Conservation (phyloP, 1,140 invertebrate genomes). For the Cylas formicarius region DNA sequence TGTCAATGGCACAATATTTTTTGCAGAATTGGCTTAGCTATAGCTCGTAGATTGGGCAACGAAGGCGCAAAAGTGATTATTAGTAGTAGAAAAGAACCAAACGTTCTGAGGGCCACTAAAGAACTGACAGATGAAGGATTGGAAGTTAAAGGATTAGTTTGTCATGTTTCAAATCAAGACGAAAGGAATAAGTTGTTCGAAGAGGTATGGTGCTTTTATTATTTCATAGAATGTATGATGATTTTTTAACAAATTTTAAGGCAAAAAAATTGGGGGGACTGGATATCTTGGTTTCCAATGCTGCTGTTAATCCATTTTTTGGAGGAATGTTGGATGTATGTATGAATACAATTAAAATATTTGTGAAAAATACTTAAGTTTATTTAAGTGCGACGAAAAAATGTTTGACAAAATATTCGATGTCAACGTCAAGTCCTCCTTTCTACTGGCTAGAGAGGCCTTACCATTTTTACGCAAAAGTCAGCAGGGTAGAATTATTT, state of each 20-base stretch:
- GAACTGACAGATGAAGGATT: slow-evolving; percentile 60
- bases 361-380: no score
- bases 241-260: no score
- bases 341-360: no score
- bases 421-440: slow-evolving; percentile 86
- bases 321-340: slow-evolving; percentile 72
- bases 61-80: slow-evolving; percentile 91
- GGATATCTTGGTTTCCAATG: slow-evolving; percentile 93
- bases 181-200: slow-evolving; percentile 74
- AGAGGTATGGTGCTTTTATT: slow-evolving; percentile 20
- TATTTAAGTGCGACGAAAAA: slow-evolving; percentile 55
- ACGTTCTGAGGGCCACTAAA: slow-evolving; percentile 74
- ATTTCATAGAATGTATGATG: slow-evolving; percentile 3
- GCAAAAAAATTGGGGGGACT: slow-evolving; percentile 73
- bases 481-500: slow-evolving; percentile 74
- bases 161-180: slow-evolving; percentile 76
- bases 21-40: slow-evolving; percentile 88
- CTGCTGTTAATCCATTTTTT: slow-evolving; percentile 81
- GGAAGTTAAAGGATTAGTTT: slow-evolving; percentile 67
- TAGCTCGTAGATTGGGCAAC: slow-evolving; percentile 75
- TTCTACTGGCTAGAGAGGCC: slow-evolving; percentile 80
- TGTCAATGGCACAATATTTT: no score
- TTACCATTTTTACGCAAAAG: slow-evolving; percentile 73
- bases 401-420: slow-evolving; percentile 96
- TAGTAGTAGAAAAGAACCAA: slow-evolving; percentile 82